Evolutionary conservation across 2,797 vertebrate species (phyloP).

Genomic region (Scomberomorus guttatus): DNA sequence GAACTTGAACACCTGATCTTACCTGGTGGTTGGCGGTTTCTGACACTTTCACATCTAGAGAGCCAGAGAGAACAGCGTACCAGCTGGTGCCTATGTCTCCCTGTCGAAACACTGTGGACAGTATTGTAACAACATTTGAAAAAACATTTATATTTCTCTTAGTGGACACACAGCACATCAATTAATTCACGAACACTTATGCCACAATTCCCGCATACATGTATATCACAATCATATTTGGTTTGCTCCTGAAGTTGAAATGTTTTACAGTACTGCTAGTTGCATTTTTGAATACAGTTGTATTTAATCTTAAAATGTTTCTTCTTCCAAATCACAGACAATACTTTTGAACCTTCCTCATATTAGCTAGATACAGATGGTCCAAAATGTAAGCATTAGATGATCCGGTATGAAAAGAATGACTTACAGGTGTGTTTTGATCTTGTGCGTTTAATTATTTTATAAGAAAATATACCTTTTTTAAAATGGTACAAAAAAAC

Average conservation of each 20-base stretch:
- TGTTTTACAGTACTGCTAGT: neutral
- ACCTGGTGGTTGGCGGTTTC: constrained; percentile 99
- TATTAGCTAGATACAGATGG: neutral
- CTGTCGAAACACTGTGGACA: constrained; percentile 93
- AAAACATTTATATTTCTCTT: constrained; percentile 1
- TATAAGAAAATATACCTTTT: neutral
- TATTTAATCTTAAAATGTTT: no score
- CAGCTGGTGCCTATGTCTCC: constrained; percentile 98
- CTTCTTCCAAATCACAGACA: no score
- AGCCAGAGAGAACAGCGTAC: constrained; percentile 98
- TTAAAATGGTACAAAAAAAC: neutral
- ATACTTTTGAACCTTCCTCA: neutral
- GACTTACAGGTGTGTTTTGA: no score
- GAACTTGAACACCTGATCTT: constrained; percentile 48
- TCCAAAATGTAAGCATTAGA: neutral
- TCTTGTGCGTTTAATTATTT: neutral
- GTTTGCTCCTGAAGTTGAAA: neutral
- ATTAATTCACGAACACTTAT: neutral
- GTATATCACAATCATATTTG: neutral
- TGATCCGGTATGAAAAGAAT: neutral
- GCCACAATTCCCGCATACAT: neutral
- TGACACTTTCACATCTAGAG: constrained; percentile 98
- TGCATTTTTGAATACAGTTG: neutral
- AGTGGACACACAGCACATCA: neutral
- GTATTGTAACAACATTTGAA: neutral